A percentile compares a stretch with the other conserved stretches of the same genome.
These are phyloP conservation scores for Microplitis mediator DNA, from an alignment of 1,140 invertebrate species.

Conservation along the genomic window DNA sequence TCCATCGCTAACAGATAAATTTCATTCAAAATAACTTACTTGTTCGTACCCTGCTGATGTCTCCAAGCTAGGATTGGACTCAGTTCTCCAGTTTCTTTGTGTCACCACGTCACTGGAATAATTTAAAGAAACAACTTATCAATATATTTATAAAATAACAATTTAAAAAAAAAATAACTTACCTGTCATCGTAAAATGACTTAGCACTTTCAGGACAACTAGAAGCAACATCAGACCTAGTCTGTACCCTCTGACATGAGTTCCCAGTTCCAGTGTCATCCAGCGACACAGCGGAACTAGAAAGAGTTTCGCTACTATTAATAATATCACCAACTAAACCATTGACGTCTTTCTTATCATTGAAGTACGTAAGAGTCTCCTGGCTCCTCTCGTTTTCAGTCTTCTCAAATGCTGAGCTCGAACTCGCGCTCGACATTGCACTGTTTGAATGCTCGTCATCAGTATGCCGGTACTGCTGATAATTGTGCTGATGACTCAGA, in stretches of 20 bases:
- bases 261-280: conserved; percentile 6
- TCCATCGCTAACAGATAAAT: too few species aligned
- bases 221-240: neutral
- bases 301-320: conserved; percentile 26
- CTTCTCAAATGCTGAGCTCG: neutral
- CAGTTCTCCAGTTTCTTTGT: conserved; percentile 10
- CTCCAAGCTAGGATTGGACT: conserved; percentile 24
- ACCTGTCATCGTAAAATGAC: conserved; percentile 17
- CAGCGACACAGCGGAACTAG: conserved; percentile 22
- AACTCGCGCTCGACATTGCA: conserved; percentile 23
- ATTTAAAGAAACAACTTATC: neutral
- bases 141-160: neutral
- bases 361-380: conserved; percentile 23
- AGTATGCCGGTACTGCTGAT: neutral
- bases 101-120: neutral
- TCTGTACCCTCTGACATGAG: neutral
- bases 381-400: conserved; percentile 26
- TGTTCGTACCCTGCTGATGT: conserved; percentile 5
- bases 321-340: conserved; percentile 9
- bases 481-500: too few species aligned
- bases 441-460: conserved; percentile 11
- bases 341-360: neutral
- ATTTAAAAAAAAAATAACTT: neutral
- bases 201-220: conserved; percentile 23
- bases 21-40: neutral